A percentile compares a stretch with the other conserved stretches of the same genome.
These are phyloP conservation scores for Scaptomyza flava DNA, from an alignment of 2,888 invertebrate genomes.

Conservation along the genomic window DNA sequence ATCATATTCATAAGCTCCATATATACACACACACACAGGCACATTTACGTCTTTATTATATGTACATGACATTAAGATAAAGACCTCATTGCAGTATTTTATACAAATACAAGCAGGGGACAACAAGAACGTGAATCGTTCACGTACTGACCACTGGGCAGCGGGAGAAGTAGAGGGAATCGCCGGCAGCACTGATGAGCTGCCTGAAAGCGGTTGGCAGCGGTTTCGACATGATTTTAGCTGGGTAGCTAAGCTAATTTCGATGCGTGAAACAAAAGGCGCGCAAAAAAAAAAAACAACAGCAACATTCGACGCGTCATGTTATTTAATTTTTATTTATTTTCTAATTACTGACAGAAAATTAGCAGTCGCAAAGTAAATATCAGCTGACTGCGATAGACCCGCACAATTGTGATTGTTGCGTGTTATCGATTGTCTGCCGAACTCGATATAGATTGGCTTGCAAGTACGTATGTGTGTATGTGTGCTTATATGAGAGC, in stretches of 20 bases:
- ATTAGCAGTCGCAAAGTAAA: slow-evolving; percentile 16
- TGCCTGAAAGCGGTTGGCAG: slow-evolving; percentile 48
- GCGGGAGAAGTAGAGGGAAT: neutral
- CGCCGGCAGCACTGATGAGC: slow-evolving; percentile 32
- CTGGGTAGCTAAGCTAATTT: slow-evolving; percentile 59
- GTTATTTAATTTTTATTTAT: slow-evolving; percentile 40
- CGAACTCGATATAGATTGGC: slow-evolving; percentile 39
- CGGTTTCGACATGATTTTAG: slow-evolving; percentile 54
- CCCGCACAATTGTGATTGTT: slow-evolving; percentile 15
- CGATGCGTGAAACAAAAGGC: slow-evolving; percentile 48
- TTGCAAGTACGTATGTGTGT: neutral
- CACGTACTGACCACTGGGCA: slow-evolving; percentile 36
- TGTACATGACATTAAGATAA: slow-evolving; percentile 55
- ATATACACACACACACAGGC: neutral
- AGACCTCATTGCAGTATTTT: slow-evolving; percentile 71
- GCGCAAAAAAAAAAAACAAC: slow-evolving; percentile 29
- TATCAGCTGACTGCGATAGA: slow-evolving; percentile 30
- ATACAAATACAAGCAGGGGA: slow-evolving; percentile 56
- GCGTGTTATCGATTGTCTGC: slow-evolving; percentile 27
- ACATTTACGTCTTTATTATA: neutral
- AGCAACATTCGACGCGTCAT: slow-evolving; percentile 20
- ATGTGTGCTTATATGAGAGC: slow-evolving; percentile 23
- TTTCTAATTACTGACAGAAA: slow-evolving; percentile 35
- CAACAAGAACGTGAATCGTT: slow-evolving; percentile 45
- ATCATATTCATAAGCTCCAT: slow-evolving; percentile 25